These are phyloP conservation scores for Hyposmocoma kahamanoa DNA, from an alignment of 1,140 invertebrate genomes.

Conservation along the genomic window DNA sequence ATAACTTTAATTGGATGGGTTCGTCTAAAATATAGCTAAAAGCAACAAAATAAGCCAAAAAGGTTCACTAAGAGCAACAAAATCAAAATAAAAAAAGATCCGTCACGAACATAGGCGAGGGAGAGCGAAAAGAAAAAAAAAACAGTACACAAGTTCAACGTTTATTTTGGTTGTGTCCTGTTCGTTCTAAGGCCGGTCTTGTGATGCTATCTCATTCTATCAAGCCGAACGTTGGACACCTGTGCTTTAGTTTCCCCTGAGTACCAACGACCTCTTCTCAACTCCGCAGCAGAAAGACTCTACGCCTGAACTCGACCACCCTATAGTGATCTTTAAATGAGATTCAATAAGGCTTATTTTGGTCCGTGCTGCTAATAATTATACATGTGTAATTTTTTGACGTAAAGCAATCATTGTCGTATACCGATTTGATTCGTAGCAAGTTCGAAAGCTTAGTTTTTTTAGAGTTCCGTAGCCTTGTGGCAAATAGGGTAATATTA, in stretches of 20 bases:
- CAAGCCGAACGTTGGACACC: slow-evolving; percentile 68
- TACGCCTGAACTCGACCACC: slow-evolving; percentile 10
- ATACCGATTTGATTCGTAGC: slow-evolving; percentile 69
- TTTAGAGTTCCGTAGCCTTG: too few species aligned
- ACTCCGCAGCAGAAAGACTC: slow-evolving; percentile 32
- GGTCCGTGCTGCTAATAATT: slow-evolving; percentile 24
- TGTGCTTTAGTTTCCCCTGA: slow-evolving; percentile 72
- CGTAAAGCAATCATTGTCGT: slow-evolving; percentile 69
- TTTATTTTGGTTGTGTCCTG: slow-evolving; percentile 68
- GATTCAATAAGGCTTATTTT: slow-evolving; percentile 20
- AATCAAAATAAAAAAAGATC: slow-evolving; percentile 63
- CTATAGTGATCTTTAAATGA: slow-evolving; percentile 22
- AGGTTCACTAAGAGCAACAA: slow-evolving; percentile 48
- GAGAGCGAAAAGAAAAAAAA: slow-evolving; percentile 66
- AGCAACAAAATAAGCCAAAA: slow-evolving; percentile 69
- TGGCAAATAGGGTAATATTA: too few species aligned
- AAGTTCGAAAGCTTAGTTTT: slow-evolving; percentile 35
- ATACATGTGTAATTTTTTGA: slow-evolving; percentile 58
- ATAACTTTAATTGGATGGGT: slow-evolving; percentile 40
- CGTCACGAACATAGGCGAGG: slow-evolving; percentile 73
- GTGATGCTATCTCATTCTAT: slow-evolving; percentile 37
- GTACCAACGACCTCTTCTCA: slow-evolving; percentile 68
- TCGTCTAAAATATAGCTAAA: slow-evolving; percentile 64
- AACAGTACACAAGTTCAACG: slow-evolving; percentile 67
- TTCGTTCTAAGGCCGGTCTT: slow-evolving; percentile 22